A percentile compares a stretch with the other conserved stretches of the same genome.
Conservation (phyloP, 2,797 vertebrate genomes). For the Antrozous pallidus region DNA sequence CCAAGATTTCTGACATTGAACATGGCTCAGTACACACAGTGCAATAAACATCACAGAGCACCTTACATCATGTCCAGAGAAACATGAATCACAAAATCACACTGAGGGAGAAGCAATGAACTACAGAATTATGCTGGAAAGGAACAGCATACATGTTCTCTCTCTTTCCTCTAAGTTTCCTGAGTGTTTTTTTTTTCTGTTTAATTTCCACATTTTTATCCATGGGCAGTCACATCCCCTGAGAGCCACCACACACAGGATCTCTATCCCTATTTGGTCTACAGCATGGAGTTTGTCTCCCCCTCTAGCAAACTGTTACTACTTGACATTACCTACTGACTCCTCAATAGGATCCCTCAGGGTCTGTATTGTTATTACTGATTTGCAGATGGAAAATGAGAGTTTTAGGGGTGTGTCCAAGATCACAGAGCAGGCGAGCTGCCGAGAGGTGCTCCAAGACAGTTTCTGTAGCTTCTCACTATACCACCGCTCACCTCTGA, state of each 20-base stretch:
- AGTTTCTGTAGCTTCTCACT: background rate
- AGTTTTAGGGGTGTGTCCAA: background rate
- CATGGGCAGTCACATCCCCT: background rate
- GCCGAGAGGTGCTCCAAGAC: background rate
- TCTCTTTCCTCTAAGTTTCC: background rate
- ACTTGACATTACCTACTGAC: background rate
- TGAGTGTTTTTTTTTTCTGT: background rate
- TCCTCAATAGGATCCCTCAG: background rate
- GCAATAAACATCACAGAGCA: constrained; percentile 63
- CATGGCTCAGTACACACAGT: background rate
- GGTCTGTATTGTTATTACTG: background rate
- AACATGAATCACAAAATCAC: constrained; percentile 58
- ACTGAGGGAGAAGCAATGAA: constrained; percentile 63
- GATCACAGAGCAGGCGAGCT: background rate
- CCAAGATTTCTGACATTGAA: constrained; percentile 68
- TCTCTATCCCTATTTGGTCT: background rate
- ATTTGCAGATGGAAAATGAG: background rate
- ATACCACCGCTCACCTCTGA: background rate
- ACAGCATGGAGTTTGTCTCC: background rate
- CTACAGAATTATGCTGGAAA: constrained; percentile 61
- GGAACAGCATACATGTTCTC: background rate
- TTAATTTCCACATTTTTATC: background rate
- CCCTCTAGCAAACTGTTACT: background rate
- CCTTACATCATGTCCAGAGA: constrained; percentile 72
- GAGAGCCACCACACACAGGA: background rate